phyloP scores from a whole-genome alignment of 2,797 vertebrate genomes.

The Pseudochirops corinnae region DNA sequence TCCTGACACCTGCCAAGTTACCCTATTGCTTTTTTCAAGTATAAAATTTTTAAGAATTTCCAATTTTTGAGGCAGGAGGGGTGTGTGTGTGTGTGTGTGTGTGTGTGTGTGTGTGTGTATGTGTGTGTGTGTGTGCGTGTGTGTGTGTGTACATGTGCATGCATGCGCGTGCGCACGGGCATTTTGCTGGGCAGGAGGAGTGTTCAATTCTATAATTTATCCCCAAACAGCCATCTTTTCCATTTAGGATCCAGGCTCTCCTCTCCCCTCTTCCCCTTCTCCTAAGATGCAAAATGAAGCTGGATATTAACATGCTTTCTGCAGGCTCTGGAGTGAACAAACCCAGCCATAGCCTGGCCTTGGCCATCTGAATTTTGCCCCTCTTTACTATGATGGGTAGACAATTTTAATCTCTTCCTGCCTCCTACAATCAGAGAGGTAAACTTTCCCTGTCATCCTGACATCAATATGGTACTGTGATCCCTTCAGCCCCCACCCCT shows the following conservation, averaged over 20 bases:
- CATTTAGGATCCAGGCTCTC: background rate
- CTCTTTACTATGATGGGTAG: background rate
- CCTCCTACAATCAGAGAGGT: background rate
- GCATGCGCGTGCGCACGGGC: background rate
- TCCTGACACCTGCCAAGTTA: background rate
- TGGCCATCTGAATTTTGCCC: background rate
- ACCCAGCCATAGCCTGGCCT: background rate
- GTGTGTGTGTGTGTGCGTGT: background rate
- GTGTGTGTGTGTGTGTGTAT: background rate
- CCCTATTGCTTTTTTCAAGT: background rate
- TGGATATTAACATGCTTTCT: background rate
- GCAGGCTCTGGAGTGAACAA: background rate
- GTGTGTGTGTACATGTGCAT: background rate
- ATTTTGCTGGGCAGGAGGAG: fast-evolving
- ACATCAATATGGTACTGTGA: background rate
- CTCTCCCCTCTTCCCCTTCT: background rate
- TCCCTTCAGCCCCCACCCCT: background rate
- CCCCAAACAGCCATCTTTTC: background rate
- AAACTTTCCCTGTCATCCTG: background rate
- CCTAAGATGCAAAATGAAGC: background rate
- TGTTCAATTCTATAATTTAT: background rate
- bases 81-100: background rate
- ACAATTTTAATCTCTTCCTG: background rate
- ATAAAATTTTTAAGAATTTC: background rate
- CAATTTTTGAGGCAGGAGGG: no score